phyloP scores from a whole-genome alignment of 2,113 vertebrate species.

The Pedionomus torquatus region DNA sequence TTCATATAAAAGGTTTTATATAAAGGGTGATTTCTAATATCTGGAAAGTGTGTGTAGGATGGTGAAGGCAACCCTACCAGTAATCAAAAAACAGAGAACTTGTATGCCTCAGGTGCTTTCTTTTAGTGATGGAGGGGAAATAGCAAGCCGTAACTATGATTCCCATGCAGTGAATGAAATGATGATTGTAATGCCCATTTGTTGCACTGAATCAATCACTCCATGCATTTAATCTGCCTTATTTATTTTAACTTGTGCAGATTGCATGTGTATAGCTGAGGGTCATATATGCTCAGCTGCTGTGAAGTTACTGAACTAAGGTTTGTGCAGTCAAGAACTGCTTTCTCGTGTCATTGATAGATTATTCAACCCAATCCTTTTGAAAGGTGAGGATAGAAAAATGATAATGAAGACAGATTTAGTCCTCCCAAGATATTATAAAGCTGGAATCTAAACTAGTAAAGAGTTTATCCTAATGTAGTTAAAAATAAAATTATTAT shows the following conservation, averaged over 20 bases:
- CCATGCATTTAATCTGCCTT: not conserved
- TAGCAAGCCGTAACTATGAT: not conserved
- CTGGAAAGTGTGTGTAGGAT: not conserved
- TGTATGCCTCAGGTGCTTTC: not conserved
- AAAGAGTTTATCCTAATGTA: not conserved
- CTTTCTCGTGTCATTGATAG: not conserved
- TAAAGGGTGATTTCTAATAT: not conserved
- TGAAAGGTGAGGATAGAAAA: slow-evolving; percentile 8
- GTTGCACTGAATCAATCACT: not conserved
- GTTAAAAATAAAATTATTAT: not conserved
- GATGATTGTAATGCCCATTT: fast-evolving
- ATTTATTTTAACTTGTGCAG: not conserved
- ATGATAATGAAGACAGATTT: not conserved
- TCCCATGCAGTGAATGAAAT: not conserved
- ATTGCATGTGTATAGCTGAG: not conserved
- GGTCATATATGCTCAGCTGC: not conserved
- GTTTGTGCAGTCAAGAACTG: not conserved
- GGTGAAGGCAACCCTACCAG: not conserved
- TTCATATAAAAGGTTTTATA: not conserved
- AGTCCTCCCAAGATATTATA: not conserved
- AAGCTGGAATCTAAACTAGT: not conserved
- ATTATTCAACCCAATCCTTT: not conserved
- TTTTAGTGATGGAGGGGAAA: not conserved
- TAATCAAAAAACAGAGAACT: not conserved
- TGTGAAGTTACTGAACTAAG: not conserved